A percentile compares a stretch with the other conserved stretches of the same genome.
phyloP scores from a whole-genome alignment of 2,888 invertebrate species.

The Lissonota sp. region DNA sequence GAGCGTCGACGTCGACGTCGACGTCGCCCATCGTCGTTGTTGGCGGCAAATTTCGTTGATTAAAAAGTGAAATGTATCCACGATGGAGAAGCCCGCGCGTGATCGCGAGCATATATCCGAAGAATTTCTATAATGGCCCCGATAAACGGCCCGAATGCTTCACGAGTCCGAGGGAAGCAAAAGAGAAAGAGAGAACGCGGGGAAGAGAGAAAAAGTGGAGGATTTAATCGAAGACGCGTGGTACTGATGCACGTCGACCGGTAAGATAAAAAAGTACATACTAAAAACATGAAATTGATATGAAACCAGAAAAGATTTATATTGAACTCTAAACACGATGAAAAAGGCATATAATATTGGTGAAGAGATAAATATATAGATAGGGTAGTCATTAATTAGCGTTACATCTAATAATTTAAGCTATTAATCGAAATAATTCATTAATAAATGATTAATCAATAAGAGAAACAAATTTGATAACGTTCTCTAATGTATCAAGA shows the following conservation, averaged over 20 bases:
- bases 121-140: constrained; percentile 67
- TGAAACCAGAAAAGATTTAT: neutral
- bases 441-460: too few relatives aligned
- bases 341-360: neutral
- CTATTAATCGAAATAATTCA: too few relatives aligned
- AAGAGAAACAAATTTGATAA: too few relatives aligned
- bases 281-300: constrained; percentile 1
- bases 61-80: constrained; percentile 67
- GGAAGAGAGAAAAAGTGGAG: too few relatives aligned
- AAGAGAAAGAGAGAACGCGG: too few relatives aligned
- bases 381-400: constrained; percentile 35
- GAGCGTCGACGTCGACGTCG: constrained; percentile 20
- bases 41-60: constrained; percentile 68
- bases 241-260: constrained; percentile 27
- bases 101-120: constrained; percentile 50
- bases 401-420: constrained; percentile 28
- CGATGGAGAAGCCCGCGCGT: constrained; percentile 39
- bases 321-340: neutral
- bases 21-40: constrained; percentile 36
- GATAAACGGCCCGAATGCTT: constrained; percentile 62
- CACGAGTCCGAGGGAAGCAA: constrained; percentile 9
- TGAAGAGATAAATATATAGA: constrained; percentile 17
- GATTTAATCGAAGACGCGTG: constrained; percentile 59
- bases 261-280: constrained; percentile 1
- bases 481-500: too few relatives aligned